Evolutionary conservation across 2,797 vertebrate genomes (phyloP).

Genomic region (Tachyglossus aculeatus): DNA sequence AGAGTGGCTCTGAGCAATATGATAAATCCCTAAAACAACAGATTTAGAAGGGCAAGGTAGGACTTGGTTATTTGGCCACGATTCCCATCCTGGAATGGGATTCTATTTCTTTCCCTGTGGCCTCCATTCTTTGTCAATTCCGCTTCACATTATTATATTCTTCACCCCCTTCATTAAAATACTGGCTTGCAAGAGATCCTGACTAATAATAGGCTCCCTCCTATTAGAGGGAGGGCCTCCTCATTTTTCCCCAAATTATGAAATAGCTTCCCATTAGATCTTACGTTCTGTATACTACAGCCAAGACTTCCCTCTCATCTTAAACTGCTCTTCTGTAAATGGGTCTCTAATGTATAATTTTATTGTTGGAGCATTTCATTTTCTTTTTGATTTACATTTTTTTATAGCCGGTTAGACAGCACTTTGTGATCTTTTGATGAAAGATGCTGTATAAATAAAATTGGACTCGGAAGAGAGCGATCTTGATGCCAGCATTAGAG

Average conservation of each 20-base stretch:
- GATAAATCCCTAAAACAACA: too few relatives aligned
- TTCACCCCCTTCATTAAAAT: constrained; percentile 45
- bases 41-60: too few relatives aligned
- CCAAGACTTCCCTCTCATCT: constrained; percentile 61
- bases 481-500: constrained; percentile 5
- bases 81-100: background rate
- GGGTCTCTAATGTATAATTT: constrained; percentile 68
- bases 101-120: background rate
- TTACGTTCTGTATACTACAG: constrained; percentile 55
- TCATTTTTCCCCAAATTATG: constrained; percentile 65
- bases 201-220: constrained; percentile 59
- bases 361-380: constrained; percentile 68
- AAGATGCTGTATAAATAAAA: constrained; percentile 66
- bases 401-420: constrained; percentile 63
- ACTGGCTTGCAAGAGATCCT: constrained; percentile 55
- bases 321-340: constrained; percentile 63
- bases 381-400: constrained; percentile 66
- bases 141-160: constrained; percentile 28
- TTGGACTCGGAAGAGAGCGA: constrained; percentile 43
- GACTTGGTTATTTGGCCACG: constrained; percentile 6
- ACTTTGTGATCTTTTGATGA: constrained; percentile 63
- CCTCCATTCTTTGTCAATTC: constrained; percentile 15
- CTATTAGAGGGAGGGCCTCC: constrained; percentile 52
- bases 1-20: too few relatives aligned
- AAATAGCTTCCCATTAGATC: constrained; percentile 66